Evolutionary conservation across 92 coral and sea anemone species (phyloP).

Genomic region (Bergia puertoricense): DNA sequence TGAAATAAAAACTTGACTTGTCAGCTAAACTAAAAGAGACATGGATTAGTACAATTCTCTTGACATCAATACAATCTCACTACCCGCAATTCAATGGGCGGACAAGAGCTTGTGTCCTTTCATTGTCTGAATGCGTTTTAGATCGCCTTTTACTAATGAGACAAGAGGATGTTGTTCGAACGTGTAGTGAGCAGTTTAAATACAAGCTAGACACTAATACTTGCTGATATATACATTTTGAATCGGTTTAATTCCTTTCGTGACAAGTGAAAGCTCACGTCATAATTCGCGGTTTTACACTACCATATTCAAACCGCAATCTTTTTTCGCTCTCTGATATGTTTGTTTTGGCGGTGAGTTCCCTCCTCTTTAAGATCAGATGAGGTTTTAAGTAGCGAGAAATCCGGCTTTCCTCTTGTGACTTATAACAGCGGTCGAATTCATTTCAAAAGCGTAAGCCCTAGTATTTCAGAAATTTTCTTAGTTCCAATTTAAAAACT

Average conservation of each 20-base stretch:
- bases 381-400: constrained; percentile 4
- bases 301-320: background rate
- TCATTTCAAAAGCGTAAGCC: background rate
- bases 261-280: background rate
- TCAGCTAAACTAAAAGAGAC: background rate
- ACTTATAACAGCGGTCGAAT: constrained; percentile 1
- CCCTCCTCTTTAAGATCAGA: background rate
- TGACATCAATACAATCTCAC: constrained; percentile 1
- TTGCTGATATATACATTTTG: too few relatives aligned
- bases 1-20: background rate
- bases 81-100: background rate
- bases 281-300: background rate
- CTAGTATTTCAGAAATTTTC: background rate
- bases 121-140: constrained; percentile 19
- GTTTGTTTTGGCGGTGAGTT: constrained; percentile 22
- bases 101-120: background rate
- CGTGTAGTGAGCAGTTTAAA: constrained; percentile 11
- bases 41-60: background rate
- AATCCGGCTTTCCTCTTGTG: background rate
- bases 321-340: constrained; percentile 13
- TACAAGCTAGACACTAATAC: background rate
- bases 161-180: background rate
- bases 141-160: constrained; percentile 7
- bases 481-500: background rate
- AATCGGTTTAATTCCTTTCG: background rate